phyloP scores from a whole-genome alignment of 2,797 vertebrate genomes.

The Crax fasciolata region DNA sequence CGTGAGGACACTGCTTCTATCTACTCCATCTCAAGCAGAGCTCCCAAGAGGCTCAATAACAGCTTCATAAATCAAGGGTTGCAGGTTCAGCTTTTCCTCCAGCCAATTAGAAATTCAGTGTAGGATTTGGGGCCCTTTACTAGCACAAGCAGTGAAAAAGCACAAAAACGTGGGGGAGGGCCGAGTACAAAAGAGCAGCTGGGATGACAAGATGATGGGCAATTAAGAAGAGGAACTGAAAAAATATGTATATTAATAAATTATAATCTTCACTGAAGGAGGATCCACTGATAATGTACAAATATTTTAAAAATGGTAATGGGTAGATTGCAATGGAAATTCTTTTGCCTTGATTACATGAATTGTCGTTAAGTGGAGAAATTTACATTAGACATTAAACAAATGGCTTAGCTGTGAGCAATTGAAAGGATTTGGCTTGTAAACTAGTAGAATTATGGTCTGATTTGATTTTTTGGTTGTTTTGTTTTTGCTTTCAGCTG shows the following conservation, averaged over 20 bases:
- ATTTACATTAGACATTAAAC: neutral
- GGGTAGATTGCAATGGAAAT: neutral
- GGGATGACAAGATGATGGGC: slow-evolving; percentile 8
- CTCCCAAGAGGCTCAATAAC: slow-evolving; percentile 50
- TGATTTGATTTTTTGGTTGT: neutral
- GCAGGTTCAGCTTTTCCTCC: slow-evolving; percentile 52
- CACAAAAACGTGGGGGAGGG: neutral
- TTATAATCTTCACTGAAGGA: neutral
- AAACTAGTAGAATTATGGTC: neutral
- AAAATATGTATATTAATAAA: neutral
- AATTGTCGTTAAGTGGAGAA: slow-evolving; percentile 10
- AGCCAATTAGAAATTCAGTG: slow-evolving; percentile 35
- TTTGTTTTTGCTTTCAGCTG: neutral
- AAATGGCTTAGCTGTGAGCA: neutral
- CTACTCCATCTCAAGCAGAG: slow-evolving; percentile 22
- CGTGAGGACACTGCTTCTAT: neutral
- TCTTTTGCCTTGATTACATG: neutral
- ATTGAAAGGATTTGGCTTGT: neutral
- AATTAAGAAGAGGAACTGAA: slow-evolving; percentile 1
- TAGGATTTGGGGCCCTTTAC: neutral
- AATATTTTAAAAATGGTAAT: slow-evolving; percentile 17
- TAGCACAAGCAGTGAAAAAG: neutral
- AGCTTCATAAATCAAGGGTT: slow-evolving; percentile 61
- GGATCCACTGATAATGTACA: neutral
- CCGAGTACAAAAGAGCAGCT: neutral